A percentile compares a stretch with the other conserved stretches of the same genome.
These are phyloP conservation scores for Julus scandinavius DNA, from an alignment of 2,888 invertebrate species.

Conservation along the genomic window DNA sequence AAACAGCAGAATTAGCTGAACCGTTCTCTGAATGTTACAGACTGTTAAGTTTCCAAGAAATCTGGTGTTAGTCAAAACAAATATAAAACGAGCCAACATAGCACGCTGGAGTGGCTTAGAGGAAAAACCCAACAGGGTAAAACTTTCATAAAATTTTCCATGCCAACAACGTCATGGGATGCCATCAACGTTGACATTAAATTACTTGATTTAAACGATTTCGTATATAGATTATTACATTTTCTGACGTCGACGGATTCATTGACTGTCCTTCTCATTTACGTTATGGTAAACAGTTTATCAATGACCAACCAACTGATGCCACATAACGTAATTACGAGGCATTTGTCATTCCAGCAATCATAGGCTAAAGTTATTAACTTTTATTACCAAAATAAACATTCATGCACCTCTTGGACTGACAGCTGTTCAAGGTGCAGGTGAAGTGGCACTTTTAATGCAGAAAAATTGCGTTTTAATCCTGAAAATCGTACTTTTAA, in stretches of 20 bases:
- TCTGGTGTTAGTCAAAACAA: background rate
- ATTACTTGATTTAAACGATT: background rate
- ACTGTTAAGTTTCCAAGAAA: background rate
- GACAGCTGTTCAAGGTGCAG: too few species aligned
- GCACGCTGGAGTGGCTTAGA: background rate
- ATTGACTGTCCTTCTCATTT: background rate
- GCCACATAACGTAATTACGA: background rate
- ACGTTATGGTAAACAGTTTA: background rate
- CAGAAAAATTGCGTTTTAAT: too few species aligned
- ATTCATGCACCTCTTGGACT: background rate
- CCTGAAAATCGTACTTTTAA: too few species aligned
- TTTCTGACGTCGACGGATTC: background rate
- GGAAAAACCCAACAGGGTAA: background rate
- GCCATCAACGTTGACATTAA: background rate
- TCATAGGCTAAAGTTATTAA: background rate
- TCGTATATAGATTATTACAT: background rate
- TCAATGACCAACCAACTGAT: conserved; percentile 6
- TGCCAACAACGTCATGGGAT: background rate
- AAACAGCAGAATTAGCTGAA: background rate
- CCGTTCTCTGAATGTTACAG: background rate
- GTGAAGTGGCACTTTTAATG: too few species aligned
- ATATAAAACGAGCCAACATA: background rate
- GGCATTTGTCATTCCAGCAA: background rate
- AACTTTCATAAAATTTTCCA: background rate
- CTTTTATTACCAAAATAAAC: background rate